Evolutionary conservation across 2,113 vertebrate genomes (phyloP).

Genomic region (Oenanthe melanoleuca): DNA sequence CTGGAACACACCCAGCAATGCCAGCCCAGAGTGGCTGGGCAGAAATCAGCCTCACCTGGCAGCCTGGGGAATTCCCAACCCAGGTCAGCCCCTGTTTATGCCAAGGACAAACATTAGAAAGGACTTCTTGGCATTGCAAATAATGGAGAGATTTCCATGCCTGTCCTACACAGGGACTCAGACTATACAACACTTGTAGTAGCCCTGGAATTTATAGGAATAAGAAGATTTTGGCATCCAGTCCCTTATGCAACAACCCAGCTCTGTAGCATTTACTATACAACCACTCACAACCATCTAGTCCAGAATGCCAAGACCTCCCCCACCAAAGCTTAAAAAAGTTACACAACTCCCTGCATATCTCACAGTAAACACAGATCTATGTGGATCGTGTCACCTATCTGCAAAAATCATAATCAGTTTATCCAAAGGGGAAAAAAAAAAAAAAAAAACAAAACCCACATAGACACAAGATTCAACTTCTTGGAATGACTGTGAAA

Average conservation of each 20-base stretch:
- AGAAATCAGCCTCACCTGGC: neutral
- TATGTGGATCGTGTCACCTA: neutral
- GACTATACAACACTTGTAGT: neutral
- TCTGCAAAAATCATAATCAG: neutral
- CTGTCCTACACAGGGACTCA: neutral
- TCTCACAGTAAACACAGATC: neutral
- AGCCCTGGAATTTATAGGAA: neutral
- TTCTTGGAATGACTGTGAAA: neutral
- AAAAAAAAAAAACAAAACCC: no score
- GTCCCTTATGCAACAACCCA: fast-evolving
- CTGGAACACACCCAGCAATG: neutral
- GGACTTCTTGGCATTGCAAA: neutral
- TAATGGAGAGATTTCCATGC: neutral
- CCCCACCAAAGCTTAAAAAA: neutral
- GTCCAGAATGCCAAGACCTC: neutral
- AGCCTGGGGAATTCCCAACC: neutral
- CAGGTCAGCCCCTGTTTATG: neutral
- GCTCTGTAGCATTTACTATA: neutral
- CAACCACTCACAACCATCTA: neutral
- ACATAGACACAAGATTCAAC: neutral
- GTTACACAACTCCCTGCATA: neutral
- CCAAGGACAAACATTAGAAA: neutral
- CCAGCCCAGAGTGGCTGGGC: neutral
- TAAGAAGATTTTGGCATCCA: neutral
- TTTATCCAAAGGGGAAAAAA: neutral